A percentile compares a stretch with the other conserved stretches of the same genome.
phyloP scores from a whole-genome alignment of 2,113 vertebrate genomes.

The Indicator maculatus region DNA sequence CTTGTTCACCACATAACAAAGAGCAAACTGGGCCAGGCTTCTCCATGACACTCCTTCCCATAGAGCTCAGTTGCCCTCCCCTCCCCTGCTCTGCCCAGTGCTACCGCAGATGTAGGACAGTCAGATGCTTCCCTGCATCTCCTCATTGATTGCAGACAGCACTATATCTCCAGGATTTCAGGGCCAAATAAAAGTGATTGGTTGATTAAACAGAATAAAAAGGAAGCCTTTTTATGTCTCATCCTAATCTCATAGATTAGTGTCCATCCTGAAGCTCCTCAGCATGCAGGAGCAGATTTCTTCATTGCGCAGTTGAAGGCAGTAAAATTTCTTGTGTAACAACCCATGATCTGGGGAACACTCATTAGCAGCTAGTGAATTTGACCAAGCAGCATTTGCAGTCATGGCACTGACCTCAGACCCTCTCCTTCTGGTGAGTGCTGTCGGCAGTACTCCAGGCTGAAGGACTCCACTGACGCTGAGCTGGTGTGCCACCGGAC shows the following conservation, averaged over 20 bases:
- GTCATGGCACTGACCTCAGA: conserved; percentile 82
- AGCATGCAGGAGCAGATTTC: not conserved
- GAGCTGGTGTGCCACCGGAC: conserved; percentile 82
- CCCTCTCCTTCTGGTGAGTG: conserved; percentile 91
- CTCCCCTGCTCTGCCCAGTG: accelerated
- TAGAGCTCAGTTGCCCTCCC: not conserved
- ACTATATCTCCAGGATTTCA: not conserved
- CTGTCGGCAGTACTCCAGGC: conserved; percentile 92
- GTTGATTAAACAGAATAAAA: conserved; percentile 15
- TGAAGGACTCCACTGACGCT: conserved; percentile 79
- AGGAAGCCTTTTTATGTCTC: not conserved
- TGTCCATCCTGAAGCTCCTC: not conserved
- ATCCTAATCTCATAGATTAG: not conserved
- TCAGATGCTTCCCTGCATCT: accelerated
- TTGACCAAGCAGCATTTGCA: accelerated
- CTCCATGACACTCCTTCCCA: accelerated
- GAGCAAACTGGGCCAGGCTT: not conserved
- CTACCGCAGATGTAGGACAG: not conserved
- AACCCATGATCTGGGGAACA: accelerated
- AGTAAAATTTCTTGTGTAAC: not conserved
- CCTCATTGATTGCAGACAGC: not conserved
- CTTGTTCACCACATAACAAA: not conserved
- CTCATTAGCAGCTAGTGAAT: not conserved
- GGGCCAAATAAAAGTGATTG: not conserved
- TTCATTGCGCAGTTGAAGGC: not conserved